Evolutionary conservation across 1,140 invertebrate species (phyloP), one percentile per base, ranked within the genome.

Genomic region (Lasioglossum albipes): DNA sequence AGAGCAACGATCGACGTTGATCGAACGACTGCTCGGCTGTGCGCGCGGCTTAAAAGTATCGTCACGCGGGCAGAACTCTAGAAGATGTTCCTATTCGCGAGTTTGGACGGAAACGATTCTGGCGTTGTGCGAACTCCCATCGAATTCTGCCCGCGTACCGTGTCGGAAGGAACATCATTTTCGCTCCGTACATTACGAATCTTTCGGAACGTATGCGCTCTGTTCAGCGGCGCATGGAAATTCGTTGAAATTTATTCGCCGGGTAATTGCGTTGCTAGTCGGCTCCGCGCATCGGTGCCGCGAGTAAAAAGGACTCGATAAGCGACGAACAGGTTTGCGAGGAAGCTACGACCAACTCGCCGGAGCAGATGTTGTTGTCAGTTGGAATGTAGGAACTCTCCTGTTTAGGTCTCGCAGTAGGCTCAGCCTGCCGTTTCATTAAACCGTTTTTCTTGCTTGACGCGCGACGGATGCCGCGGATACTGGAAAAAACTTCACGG

Each of bases 121-220:
- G 10, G 13, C 13, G 45, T 49, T 13, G 3, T 10, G 57, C 57
- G 57, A 59, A 7, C n/a, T n/a, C 7, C n/a, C 7, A 7, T 74
- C 70, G 76, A 65, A 79, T 73, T 87, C 78, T 86, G 81, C 78
- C 74, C 65, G 81, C 78, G 84, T 69, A 27, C 16, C 57, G 36
- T 36, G 36, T 78, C 12, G 45, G 69, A 59, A 78, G 71, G 75
- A 80, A 76, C 54, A 59, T 70, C 45, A 49, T 49, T 49, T 12
- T 57, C 68, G 78, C 84, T 82, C 36, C 68, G 78, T 82, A 90
- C 89, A 91, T 89, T 93, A 93, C 92, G 93, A 93, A 93, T 93
- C 93, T 93, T 93, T 92, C 93, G 87, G 85, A 89, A 91, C 88
- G 87, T 86, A 74, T 76, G 75, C 79, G 9, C 62, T 81, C 82